These are phyloP conservation scores for Gortyna flavago DNA, from an alignment of 2,888 invertebrate genomes.

Conservation along the genomic window DNA sequence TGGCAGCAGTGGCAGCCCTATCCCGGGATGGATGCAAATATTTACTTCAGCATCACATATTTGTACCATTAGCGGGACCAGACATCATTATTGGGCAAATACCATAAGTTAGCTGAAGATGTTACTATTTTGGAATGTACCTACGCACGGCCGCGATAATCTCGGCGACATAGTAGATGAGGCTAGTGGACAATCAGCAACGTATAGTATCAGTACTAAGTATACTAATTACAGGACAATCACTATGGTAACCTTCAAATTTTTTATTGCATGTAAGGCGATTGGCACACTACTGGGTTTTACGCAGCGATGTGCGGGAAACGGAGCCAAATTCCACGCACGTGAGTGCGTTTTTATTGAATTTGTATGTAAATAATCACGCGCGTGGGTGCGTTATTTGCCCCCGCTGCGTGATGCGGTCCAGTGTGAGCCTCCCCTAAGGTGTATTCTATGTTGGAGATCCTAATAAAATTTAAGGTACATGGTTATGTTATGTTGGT, in stretches of 20 bases:
- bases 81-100: constrained; percentile 57
- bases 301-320: too few species aligned
- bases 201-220: background rate
- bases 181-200: background rate
- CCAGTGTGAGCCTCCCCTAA: too few species aligned
- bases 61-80: constrained; percentile 57
- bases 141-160: constrained; percentile 19
- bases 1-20: constrained; percentile 49
- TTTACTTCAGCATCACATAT: constrained; percentile 54
- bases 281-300: too few species aligned
- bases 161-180: background rate
- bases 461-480: too few species aligned
- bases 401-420: too few species aligned
- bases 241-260: background rate
- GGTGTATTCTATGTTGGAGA: too few species aligned
- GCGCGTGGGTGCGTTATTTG: too few species aligned
- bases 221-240: background rate
- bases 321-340: too few species aligned
- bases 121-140: constrained; percentile 14
- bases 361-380: too few species aligned
- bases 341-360: too few species aligned
- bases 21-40: constrained; percentile 43
- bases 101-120: constrained; percentile 30
- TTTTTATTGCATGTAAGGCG: too few species aligned
- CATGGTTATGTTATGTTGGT: background rate